Evolutionary conservation across 2,888 invertebrate genomes (phyloP).

Genomic region (Caenorhabditis virilis): DNA sequence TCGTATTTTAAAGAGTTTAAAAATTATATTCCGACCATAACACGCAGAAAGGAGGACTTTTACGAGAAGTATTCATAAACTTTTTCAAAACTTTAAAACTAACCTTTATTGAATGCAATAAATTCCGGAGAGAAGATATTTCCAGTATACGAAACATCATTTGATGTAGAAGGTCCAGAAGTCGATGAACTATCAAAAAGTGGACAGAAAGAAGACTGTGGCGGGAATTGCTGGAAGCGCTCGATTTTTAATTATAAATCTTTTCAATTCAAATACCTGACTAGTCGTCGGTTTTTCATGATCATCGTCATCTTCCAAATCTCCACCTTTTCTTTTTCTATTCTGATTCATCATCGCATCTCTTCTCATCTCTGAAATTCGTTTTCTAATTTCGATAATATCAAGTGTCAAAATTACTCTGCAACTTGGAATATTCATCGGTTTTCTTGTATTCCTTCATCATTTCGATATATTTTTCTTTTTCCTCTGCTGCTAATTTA

Average conservation of each 20-base stretch:
- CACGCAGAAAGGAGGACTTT: too few species aligned
- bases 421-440: slow-evolving; percentile 16
- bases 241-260: too few species aligned
- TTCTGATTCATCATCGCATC: too few species aligned
- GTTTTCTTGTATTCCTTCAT: slow-evolving; percentile 29
- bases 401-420: slow-evolving; percentile 2
- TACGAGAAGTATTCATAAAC: too few species aligned
- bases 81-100: too few species aligned
- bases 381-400: background rate
- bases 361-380: slow-evolving; percentile 5
- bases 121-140: slow-evolving; percentile 29
- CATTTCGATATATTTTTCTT: slow-evolving; percentile 7
- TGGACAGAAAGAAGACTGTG: slow-evolving; percentile 15
- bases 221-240: slow-evolving; percentile 10
- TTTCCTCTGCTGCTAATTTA: slow-evolving; percentile 14
- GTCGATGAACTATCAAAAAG: slow-evolving; percentile 1
- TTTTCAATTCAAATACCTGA: too few species aligned
- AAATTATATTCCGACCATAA: too few species aligned
- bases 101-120: slow-evolving; percentile 25
- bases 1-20: too few species aligned
- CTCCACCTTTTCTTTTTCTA: slow-evolving; percentile 6
- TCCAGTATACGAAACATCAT: slow-evolving; percentile 13
- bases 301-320: slow-evolving; percentile 17
- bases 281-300: too few species aligned
- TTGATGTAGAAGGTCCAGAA: background rate